Evolutionary conservation across 2,888 invertebrate species (phyloP), one percentile per base, ranked within the genome.

Genomic region (Oscheius myriophilus): DNA sequence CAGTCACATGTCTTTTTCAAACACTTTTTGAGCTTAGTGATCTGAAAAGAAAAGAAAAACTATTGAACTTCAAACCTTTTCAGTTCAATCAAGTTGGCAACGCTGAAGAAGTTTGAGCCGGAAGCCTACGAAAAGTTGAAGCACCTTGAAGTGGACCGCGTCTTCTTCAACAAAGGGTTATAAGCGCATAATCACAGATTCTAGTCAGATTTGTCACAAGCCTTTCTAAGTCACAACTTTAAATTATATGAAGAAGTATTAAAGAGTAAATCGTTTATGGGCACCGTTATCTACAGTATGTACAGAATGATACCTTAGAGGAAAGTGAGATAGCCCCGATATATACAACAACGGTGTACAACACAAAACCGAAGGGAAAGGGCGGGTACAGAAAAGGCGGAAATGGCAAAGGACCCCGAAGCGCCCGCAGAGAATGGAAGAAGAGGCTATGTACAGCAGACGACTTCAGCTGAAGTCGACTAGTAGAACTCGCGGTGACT

Each of bases 121-220:
- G 79, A 80, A 63, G 75, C 77, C 0, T 80, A 80, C 64, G 81
- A 80, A 45, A 78, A 75, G 25, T 43, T 82, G 55, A 72, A 76
- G 52, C 52, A 68, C 42, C 65, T 71, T 25, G 72, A 74, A 25
- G 68, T 79, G 46, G 71, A 73, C n/a, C 63, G 67, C 14, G 81
- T 81, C 16, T 82, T 68, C 67, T 82, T 81, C 69, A 82, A 82
- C 73, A 82, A 82, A 64, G 82, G 82, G 45, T 65, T 82, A 12
- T 82, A 70, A 69, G 4, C 33, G 33, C 33, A 33, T 33, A 33
- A 33, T 33, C 9, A 9, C 9, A 33, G 33, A 33, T 33, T 33
- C 33, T 33, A 33, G 33, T 33, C 33, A 33, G 33, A 33, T 33
- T 33, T n/a, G n/a, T 6, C 33, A 33, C 33, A 33, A 6, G 9